Evolutionary conservation across 1,140 invertebrate species (phyloP), one percentile per base, ranked within the genome.

Genomic region (Rhopalosiphum padi): DNA sequence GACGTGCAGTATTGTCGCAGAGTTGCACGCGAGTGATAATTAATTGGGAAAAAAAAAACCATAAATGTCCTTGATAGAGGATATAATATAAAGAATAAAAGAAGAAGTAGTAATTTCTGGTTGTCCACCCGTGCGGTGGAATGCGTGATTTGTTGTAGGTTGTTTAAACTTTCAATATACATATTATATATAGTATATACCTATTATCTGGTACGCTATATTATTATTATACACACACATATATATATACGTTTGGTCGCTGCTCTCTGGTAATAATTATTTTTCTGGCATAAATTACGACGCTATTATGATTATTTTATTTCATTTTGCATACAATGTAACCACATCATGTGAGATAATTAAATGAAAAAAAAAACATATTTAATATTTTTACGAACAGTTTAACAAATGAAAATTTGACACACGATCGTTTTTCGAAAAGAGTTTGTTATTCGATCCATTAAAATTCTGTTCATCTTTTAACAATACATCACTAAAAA

Each of bases 311-410:
- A 90, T 55, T 55, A 86, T 86, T 82, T 46, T 51, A 83, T 92
- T 83, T 92, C 35, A 92, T 92, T 93, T 93, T 93, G 91, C 82
- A 93, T 93, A 93, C 91, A 93, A 93, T 93, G 82, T 93, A 93
- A 93, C 35, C 25, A n/a, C n/a, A n/a, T n/a, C n/a, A 25, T 83
- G 22, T 77, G 55, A 41, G 48, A 53, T 85, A 93, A 93, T 93
- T 86, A 93, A 93, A 93, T 2, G 68, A 86, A 55, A 93, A 83
- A n/a, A 15, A 35, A n/a, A 51, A 51, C 15, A 51, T 18, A 48
- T 35, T n/a, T 41, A 55, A 90, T 60, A 21, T 68, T 68, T 90
- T 68, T 43, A 60, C 25, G 35, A 60, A 41, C 53, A 30, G 89
- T 90, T 41, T 90, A 43, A 90, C 89, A 60, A 68, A 90, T 25